Conservation (phyloP, 2,113 vertebrate species). For the Sinocyclocheilus rhinocerous region DNA sequence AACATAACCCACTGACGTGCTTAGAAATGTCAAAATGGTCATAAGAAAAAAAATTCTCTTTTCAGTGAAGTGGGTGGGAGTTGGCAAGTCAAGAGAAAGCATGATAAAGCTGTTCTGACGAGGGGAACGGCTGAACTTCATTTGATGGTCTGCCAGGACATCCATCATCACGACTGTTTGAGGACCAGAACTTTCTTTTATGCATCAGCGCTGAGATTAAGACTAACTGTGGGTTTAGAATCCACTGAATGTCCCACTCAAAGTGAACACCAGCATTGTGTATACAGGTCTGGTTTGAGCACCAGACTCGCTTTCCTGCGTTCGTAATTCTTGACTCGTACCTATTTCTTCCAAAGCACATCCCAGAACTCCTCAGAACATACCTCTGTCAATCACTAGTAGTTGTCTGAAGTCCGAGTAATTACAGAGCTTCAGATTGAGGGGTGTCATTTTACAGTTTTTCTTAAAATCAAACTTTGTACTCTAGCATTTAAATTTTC, state of each 20-base stretch:
- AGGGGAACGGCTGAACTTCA: conserved; percentile 6
- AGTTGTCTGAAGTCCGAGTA: background rate
- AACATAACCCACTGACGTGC: background rate
- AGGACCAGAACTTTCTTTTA: conserved; percentile 51
- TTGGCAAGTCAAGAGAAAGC: conserved; percentile 80
- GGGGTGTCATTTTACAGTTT: background rate
- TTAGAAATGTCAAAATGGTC: background rate
- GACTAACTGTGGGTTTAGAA: conserved; percentile 44
- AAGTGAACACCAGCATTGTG: conserved; percentile 52
- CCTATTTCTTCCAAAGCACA: background rate
- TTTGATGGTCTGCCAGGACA: conserved; percentile 22
- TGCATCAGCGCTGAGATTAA: conserved; percentile 32
- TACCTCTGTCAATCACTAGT: background rate
- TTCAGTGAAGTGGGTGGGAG: conserved; percentile 82
- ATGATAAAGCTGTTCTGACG: conserved; percentile 78
- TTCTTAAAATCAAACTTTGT: background rate
- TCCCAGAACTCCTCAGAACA: background rate
- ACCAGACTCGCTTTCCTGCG: background rate
- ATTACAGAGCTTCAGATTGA: background rate
- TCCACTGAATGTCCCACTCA: conserved; percentile 39
- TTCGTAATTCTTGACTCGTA: background rate
- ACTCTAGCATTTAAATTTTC: conserved; percentile 28
- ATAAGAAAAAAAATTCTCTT: conserved; percentile 39
- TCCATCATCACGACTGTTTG: background rate
- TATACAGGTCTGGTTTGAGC: background rate